Evolutionary conservation across 2,888 invertebrate species (phyloP).

Genomic region (Drepana falcataria): DNA sequence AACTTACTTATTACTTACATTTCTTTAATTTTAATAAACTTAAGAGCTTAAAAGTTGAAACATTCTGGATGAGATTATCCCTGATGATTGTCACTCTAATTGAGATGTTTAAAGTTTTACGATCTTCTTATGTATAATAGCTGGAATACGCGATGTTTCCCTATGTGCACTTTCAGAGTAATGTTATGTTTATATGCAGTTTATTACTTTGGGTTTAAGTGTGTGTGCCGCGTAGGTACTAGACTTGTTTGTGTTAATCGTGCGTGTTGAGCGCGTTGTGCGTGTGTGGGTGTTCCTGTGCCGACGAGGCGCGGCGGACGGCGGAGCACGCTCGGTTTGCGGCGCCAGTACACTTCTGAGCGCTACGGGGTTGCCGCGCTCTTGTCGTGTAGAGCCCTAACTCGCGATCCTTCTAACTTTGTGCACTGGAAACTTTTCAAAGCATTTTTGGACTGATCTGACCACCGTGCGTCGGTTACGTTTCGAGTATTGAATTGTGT

Average conservation of each 20-base stretch:
- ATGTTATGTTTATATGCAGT: conserved; percentile 67
- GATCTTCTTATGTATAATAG: conserved; percentile 19
- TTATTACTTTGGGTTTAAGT: conserved; percentile 59
- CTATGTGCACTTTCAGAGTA: conserved; percentile 62
- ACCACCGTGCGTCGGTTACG: conserved; percentile 41
- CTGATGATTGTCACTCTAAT: too few species aligned
- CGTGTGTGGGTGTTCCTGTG: conserved; percentile 60
- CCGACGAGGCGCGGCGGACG: conserved; percentile 48
- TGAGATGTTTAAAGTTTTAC: too few species aligned
- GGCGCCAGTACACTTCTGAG: conserved; percentile 67
- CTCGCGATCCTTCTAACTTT: conserved; percentile 72
- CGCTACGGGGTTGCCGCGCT: conserved; percentile 66
- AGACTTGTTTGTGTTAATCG: conserved; percentile 27
- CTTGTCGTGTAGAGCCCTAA: conserved; percentile 52
- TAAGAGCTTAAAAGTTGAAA: too few species aligned
- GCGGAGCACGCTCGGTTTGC: conserved; percentile 29
- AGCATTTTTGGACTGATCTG: conserved; percentile 50
- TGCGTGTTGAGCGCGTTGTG: conserved; percentile 28
- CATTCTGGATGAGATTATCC: too few species aligned
- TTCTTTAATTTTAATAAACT: too few species aligned
- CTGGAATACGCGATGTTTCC: conserved; percentile 39
- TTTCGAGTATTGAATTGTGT: conserved; percentile 41
- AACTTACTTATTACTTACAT: too few species aligned
- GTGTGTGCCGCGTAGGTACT: conserved; percentile 26
- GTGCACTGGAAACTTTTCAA: conserved; percentile 76